Base-by-base conservation (phyloP, 2,888 invertebrate species). In the Zonitis immaculata region DNA sequence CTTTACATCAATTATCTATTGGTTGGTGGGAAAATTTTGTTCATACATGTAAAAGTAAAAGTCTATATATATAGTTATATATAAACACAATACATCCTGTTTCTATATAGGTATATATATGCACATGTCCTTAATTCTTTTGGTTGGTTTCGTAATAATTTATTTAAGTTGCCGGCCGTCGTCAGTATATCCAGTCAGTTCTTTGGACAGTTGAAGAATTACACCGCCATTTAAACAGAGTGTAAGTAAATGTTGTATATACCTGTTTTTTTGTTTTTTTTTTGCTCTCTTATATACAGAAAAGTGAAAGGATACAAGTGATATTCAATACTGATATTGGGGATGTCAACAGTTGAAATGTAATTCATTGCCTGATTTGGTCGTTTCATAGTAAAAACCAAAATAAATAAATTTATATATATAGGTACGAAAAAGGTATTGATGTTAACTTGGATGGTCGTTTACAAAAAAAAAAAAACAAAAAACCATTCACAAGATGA, bases 151-250 rank as follows among this genome's bases (percentile, higher is more conserved):
- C 35, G 42, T 48, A 12, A 42, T 48, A 48, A 48, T 48, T 48
- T 48, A 48, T 48, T 42, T 39, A 2, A 42, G n/a, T 48, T 42
- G 22, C 16, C n/a, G 3, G 9, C 25, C 25, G 35, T n/a, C 25
- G 35, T 48, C 48, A 48, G 22, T 22, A 20, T 9, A 27, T 48
- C 42, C 48, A 48, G 30, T 25, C 26, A 22, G 22, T 3, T 22
- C 12, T 20, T 7, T 27, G 42, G 42, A 48, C 48, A 48, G 48
- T 48, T 48, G 42, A 48, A 48, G 48, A 42, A 45, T 45, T 42
- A 42, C 42, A 16, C 14, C 42, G 28, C 14, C 25, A 35, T 35
- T 35, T 47, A 3, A 22, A 22, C n/a, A n/a, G 5, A 22, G 22
- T 22, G 22, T 4, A 22, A 22, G 22, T n/a, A n/a, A n/a, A n/a